Evolutionary conservation across 2,113 vertebrate genomes (phyloP).

Genomic region (Octodon degus): DNA sequence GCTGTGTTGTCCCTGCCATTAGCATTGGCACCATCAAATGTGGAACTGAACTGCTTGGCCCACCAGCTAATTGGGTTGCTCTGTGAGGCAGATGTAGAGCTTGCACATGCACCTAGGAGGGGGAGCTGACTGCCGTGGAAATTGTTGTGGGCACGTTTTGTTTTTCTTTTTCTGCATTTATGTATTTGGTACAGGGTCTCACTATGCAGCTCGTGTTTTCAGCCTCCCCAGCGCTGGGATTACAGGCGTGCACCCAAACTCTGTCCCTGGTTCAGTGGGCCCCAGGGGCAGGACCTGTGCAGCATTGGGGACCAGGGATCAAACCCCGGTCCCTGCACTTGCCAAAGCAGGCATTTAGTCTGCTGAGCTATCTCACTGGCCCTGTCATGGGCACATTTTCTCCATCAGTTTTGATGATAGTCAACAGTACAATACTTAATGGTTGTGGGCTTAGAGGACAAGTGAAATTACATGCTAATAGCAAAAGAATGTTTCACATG

Average conservation of each 20-base stretch:
- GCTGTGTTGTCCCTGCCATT: neutral
- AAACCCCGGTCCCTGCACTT: too few relatives aligned
- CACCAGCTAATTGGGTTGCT: slow-evolving; percentile 13
- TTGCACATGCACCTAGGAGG: neutral
- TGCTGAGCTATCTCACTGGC: too few relatives aligned
- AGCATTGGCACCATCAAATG: neutral
- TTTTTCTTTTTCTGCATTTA: too few relatives aligned
- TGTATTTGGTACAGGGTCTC: too few relatives aligned
- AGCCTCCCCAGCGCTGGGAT: too few relatives aligned
- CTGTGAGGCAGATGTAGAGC: neutral
- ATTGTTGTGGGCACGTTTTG: neutral
- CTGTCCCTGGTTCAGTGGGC: too few relatives aligned
- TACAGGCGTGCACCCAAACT: too few relatives aligned
- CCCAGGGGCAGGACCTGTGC: too few relatives aligned
- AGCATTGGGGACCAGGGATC: too few relatives aligned
- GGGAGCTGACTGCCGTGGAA: neutral
- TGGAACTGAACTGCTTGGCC: neutral
- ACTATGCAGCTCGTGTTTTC: too few relatives aligned
- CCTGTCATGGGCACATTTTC: slow-evolving; percentile 9
- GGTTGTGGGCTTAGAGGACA: neutral
- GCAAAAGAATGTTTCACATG: neutral
- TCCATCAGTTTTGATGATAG: neutral
- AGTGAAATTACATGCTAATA: neutral
- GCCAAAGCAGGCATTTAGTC: too few relatives aligned
- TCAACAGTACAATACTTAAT: neutral